A percentile compares a stretch with the other conserved stretches of the same genome.
These are phyloP conservation scores for Leucophenga maculata DNA, from an alignment of 2,888 invertebrate species.

Conservation along the genomic window DNA sequence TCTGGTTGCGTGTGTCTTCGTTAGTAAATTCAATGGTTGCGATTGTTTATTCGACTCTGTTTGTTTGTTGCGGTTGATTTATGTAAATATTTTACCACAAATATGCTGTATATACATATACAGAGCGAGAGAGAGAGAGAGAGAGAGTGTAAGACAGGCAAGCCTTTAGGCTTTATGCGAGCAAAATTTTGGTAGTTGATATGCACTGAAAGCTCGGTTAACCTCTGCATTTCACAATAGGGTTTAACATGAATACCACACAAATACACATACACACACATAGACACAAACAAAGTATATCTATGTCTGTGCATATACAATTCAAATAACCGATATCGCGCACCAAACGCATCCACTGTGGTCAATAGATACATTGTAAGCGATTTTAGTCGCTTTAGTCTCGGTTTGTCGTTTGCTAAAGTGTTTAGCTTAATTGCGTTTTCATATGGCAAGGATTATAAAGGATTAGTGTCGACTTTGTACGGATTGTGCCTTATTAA, in stretches of 20 bases:
- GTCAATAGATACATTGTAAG: conserved; percentile 14
- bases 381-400: background rate
- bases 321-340: too few relatives aligned
- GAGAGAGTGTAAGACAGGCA: too few relatives aligned
- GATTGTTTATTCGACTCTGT: too few relatives aligned
- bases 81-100: conserved; percentile 23
- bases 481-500: background rate
- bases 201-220: background rate
- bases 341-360: background rate
- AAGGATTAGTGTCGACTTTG: conserved; percentile 20
- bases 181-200: too few relatives aligned
- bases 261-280: too few relatives aligned
- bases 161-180: too few relatives aligned
- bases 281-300: too few relatives aligned
- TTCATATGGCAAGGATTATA: conserved; percentile 19
- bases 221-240: background rate
- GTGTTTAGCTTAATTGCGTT: conserved; percentile 23
- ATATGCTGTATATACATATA: background rate
- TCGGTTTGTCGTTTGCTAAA: background rate
- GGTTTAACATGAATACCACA: too few relatives aligned
- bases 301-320: too few relatives aligned
- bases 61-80: conserved; percentile 9
- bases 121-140: too few relatives aligned
- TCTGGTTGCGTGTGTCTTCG: too few relatives aligned
- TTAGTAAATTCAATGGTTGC: too few relatives aligned